Base-by-base conservation (phyloP, 92 coral and sea anemone species). In the Phenganax stokvisi region DNA sequence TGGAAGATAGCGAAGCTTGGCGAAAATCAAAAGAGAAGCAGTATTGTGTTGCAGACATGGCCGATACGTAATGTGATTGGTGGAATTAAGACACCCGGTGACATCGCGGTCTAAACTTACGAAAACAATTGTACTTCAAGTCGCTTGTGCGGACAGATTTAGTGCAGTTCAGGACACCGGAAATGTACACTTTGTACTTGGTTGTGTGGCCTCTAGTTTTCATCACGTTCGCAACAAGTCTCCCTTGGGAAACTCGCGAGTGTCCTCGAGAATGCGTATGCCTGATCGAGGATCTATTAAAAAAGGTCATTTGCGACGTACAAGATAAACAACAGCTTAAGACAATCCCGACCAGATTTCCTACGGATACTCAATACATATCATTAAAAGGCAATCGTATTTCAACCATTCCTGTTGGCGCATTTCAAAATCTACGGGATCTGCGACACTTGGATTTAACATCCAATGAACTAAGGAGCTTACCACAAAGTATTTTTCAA, bases 401-500 rank as follows among this genome's bases (percentile, higher is more conserved):
- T 75, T 64, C 90, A 57, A 80, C 79, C 84, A 92, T 94, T 54
- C 81, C 90, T 57, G 89, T 77, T 15, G 75, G 80, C 44, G 89
- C 87, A 63, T 90, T 94, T 56, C 77, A 76, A 84, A 92, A 90
- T 58, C 85, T 94, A 80, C 90, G 92, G 54, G 65, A 86, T 9
- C 75, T 94, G 79, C 86, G 65, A 62, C 81, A 88, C 72, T 85
- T 94, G 85, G 87, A 89, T 78, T 81, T 94, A 56, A 69, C 91
- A 57, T 71, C 88, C 7, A 94, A 94, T 71, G 88, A 64, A 74
- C 87, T 94, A 74, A 85, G 80, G 51, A 87, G 86, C 82, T 88
- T 94, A 76, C 96, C 97, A 6, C 82, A 71, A 80, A 81, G 83
- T 13, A 88, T 89, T 47, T 94, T 94, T 84, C 92, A 93, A 86